phyloP scores from a whole-genome alignment of 2,113 vertebrate genomes.

The Burhinus oedicnemus region DNA sequence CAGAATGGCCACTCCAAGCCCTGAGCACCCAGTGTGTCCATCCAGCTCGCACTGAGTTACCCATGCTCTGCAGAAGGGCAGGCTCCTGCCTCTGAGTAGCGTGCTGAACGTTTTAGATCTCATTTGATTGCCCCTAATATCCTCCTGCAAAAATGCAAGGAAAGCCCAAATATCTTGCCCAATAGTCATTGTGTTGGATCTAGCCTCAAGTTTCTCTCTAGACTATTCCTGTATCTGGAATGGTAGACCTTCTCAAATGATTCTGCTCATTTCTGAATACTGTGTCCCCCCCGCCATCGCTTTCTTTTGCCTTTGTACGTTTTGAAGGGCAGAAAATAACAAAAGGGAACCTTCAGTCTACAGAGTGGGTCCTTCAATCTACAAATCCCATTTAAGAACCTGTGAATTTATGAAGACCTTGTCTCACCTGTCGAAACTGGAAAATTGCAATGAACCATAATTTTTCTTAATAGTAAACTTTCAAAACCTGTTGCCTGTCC shows the following conservation, averaged over 20 bases:
- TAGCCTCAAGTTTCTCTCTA: not conserved
- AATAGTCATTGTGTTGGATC: not conserved
- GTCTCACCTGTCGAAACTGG: not conserved
- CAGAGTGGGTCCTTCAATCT: not conserved
- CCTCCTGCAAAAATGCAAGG: not conserved
- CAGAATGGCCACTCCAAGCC: not conserved
- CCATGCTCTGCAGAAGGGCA: not conserved
- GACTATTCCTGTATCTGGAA: not conserved
- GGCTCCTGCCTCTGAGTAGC: not conserved
- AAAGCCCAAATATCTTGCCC: not conserved
- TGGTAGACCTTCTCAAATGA: not conserved
- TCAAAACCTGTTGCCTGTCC: not conserved
- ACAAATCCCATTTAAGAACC: not conserved
- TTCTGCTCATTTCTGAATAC: not conserved
- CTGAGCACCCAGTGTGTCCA: fast-evolving
- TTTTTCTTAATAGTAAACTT: not conserved
- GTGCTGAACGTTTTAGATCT: not conserved
- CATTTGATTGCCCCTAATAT: not conserved
- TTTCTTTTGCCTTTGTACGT: not conserved
- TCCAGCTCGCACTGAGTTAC: not conserved
- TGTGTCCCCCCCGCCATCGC: fast-evolving
- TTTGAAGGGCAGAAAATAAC: not conserved
- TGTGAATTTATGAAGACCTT: not conserved
- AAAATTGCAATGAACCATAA: not conserved
- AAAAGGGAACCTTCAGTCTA: not conserved